These are phyloP conservation scores for Mareca strepera DNA, from an alignment of 2,797 vertebrate species.

Conservation along the genomic window DNA sequence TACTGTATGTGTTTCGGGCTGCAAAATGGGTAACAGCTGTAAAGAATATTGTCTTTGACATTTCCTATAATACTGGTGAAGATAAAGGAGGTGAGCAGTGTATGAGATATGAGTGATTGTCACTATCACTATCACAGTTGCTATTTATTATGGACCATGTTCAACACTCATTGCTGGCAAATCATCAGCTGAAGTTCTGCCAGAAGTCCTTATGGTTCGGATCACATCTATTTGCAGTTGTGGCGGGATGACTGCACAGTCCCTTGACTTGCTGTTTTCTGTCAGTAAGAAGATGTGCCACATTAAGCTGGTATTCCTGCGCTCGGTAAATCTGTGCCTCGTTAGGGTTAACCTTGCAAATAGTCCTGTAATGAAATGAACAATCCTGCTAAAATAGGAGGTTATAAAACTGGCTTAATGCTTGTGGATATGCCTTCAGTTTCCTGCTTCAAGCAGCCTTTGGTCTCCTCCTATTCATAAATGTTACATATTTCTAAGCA, in stretches of 20 bases:
- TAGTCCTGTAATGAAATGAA: background rate
- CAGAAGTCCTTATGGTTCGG: conserved; percentile 6
- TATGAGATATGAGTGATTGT: conserved; percentile 40
- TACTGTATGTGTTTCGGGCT: conserved; percentile 33
- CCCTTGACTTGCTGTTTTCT: background rate
- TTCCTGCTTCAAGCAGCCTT: conserved; percentile 2
- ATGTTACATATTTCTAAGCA: background rate
- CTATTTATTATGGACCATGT: background rate
- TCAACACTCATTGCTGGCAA: conserved; percentile 1
- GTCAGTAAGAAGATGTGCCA: background rate
- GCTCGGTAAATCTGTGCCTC: background rate
- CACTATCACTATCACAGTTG: background rate
- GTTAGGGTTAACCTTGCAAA: conserved; percentile 8
- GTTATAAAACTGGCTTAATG: background rate
- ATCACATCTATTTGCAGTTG: background rate
- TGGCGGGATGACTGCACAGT: background rate
- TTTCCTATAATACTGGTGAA: conserved; percentile 41
- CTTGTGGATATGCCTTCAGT: background rate
- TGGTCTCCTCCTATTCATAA: background rate
- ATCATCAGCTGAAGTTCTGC: background rate
- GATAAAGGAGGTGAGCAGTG: conserved; percentile 65
- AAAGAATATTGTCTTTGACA: conserved; percentile 47
- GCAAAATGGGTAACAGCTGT: conserved; percentile 33
- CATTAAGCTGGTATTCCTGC: background rate
- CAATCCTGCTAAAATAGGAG: background rate